Base-by-base conservation (phyloP, 2,888 invertebrate species). In the Rotaria magnacalcarata region DNA sequence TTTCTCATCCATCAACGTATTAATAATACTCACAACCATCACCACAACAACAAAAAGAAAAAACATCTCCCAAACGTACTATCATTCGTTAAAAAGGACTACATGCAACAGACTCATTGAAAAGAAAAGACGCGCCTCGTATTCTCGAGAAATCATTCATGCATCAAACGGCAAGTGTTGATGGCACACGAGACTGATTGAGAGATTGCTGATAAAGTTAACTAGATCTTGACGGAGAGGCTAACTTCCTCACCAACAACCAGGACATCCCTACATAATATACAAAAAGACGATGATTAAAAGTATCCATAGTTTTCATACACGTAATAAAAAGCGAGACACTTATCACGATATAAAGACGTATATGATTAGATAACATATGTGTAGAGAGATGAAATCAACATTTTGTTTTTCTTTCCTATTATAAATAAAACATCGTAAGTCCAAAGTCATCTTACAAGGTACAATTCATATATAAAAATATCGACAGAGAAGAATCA, bases 51-150 rank as follows among this genome's bases (percentile, higher is more conserved):
- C 34, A 67, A 67, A 34, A 16, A n/a, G 16, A 60, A 67, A 67
- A 34, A 14, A 27, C 67, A 67, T 67, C 27, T 67, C 67, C 67
- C 67, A 67, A 67, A 67, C 34, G 67, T 67, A 67, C 34, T 67
- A 67, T 67, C 67, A 67, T 67, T 67, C 67, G 34, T 67, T 19
- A 6, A 67, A 19, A 67, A 67, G 19, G 3, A 21, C 21, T 34
- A 56, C 24, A 56, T 56, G 56, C 56, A 56, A 56, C 8, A 21
- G 8, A 24, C 24, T 56, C 21, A 24, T 56, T 56, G 7, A 56
- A 24, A 2, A 24, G 21, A 24, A 8, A 24, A 56, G 8, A 6
- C 11, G 11, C 52, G 14, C 34, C 19, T 19, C 27, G 67, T 34
- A 67, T 8, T 56, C 7, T 56, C 24, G 21, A 56, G 56, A 56